Percentiles rank a stretch among this genome's conserved stretches.
These are phyloP conservation scores for Dendrolimus punctatus DNA, from an alignment of 1,140 invertebrate species.

Conservation along the genomic window DNA sequence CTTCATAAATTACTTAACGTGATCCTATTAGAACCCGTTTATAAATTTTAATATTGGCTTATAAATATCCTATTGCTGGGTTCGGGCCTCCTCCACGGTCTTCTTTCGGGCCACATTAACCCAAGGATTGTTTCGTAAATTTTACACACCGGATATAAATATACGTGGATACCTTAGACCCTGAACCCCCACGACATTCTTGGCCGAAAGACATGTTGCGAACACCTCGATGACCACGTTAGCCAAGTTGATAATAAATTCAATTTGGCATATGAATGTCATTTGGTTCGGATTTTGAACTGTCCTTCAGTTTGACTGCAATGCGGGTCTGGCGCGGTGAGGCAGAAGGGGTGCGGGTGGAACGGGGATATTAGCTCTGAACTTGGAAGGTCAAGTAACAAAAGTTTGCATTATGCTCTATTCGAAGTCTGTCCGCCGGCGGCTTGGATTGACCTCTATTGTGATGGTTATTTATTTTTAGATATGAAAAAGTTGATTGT, in stretches of 20 bases:
- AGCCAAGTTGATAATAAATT: too few relatives aligned
- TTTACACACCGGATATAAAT: conserved; percentile 12
- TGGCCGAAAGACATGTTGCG: too few relatives aligned
- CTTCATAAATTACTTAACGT: too few relatives aligned
- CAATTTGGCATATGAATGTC: too few relatives aligned
- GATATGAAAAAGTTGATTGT: too few relatives aligned
- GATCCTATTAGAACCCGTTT: too few relatives aligned
- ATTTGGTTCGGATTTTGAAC: conserved; percentile 28
- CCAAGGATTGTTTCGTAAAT: conserved; percentile 5
- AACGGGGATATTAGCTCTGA: conserved; percentile 31
- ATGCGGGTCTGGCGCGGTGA: conserved; percentile 41
- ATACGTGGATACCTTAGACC: not conserved
- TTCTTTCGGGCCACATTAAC: too few relatives aligned
- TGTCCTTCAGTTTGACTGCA: conserved; percentile 54
- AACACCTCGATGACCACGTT: too few relatives aligned
- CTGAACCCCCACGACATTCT: too few relatives aligned
- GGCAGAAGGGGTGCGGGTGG: conserved; percentile 13
- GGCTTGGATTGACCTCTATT: conserved; percentile 13
- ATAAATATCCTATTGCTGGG: too few relatives aligned
- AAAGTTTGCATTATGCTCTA: conserved; percentile 43
- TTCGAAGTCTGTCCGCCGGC: conserved; percentile 25
- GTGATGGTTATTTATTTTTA: too few relatives aligned
- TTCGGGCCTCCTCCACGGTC: not conserved
- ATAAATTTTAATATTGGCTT: too few relatives aligned
- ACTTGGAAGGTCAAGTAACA: conserved; percentile 56